A percentile compares a stretch with the other conserved stretches of the same genome.
Conservation (phyloP, 2,888 invertebrate genomes). For the Andrena bicolor region DNA sequence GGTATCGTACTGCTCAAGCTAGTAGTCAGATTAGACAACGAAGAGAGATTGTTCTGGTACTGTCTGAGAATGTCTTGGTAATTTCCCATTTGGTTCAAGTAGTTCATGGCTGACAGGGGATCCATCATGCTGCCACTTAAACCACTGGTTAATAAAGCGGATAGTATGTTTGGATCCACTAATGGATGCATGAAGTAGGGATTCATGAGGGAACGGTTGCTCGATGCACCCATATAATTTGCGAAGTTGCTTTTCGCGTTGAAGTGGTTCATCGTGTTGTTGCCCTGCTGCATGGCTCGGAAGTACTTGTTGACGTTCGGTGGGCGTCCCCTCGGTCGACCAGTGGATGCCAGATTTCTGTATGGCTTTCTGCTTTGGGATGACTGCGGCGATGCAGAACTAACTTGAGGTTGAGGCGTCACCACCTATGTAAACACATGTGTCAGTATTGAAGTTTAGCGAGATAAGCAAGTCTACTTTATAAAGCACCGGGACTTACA, state of each 20-base stretch:
- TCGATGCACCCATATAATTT: constrained; percentile 74
- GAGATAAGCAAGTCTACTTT: not conserved
- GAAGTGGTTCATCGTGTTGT: constrained; percentile 75
- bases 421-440: constrained; percentile 43
- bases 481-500: constrained; percentile 61
- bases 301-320: constrained; percentile 84
- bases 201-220: constrained; percentile 77
- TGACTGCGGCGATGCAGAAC: constrained; percentile 69
- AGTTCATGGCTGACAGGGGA: constrained; percentile 78
- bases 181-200: constrained; percentile 80
- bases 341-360: constrained; percentile 79
- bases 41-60: constrained; percentile 79
- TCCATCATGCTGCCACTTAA: constrained; percentile 78
- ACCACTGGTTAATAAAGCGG: constrained; percentile 77
- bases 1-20: constrained; percentile 70
- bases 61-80: constrained; percentile 80
- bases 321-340: constrained; percentile 86
- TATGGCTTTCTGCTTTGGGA: constrained; percentile 74
- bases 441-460: not conserved
- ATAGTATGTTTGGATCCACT: constrained; percentile 78
- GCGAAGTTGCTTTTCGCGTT: constrained; percentile 73
- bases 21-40: constrained; percentile 71
- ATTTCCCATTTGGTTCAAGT: constrained; percentile 79
- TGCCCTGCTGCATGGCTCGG: constrained; percentile 72
- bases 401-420: constrained; percentile 51